Evolutionary conservation across 37 sponge, comb jelly and placozoan species (phyloP).

Genomic region (Ianthella basta): DNA sequence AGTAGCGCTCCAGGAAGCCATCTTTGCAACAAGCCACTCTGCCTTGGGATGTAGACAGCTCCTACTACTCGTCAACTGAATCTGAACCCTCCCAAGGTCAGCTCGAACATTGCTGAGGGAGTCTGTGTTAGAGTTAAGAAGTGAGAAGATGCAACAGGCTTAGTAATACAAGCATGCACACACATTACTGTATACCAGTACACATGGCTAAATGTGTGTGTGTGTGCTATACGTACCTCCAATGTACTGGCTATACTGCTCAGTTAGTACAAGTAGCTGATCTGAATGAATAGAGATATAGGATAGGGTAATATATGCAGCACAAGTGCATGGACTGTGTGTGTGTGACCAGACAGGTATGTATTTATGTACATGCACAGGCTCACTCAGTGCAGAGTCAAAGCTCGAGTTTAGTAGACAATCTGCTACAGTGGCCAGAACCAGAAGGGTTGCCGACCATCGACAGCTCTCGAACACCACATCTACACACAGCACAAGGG

Average conservation of each 20-base stretch:
- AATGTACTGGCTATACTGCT: too few species aligned
- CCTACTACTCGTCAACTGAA: not conserved
- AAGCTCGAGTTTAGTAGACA: constrained; percentile 44
- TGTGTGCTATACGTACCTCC: too few species aligned
- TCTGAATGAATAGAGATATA: too few species aligned
- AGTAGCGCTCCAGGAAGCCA: not conserved
- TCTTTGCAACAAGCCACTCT: constrained; percentile 17
- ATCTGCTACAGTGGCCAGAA: constrained; percentile 44
- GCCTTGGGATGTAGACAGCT: constrained; percentile 63
- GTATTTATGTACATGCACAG: not conserved
- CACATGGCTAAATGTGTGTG: too few species aligned
- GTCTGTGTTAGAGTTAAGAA: not conserved
- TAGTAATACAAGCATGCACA: not conserved
- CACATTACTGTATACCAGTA: not conserved
- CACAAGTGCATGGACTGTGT: too few species aligned
- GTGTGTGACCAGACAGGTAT: too few species aligned
- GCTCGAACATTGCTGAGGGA: constrained; percentile 21
- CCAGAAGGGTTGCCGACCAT: constrained; percentile 46
- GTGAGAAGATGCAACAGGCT: not conserved
- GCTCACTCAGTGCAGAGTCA: constrained; percentile 54
- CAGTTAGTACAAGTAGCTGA: too few species aligned
- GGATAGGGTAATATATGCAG: too few species aligned
- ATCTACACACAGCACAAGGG: constrained; percentile 1
- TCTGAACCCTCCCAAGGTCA: constrained; percentile 39
- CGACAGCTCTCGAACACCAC: constrained; percentile 51